A percentile compares a stretch with the other conserved stretches of the same genome.
Evolutionary conservation across 2,888 invertebrate genomes (phyloP).

Genomic region (Odontothrips loti): DNA sequence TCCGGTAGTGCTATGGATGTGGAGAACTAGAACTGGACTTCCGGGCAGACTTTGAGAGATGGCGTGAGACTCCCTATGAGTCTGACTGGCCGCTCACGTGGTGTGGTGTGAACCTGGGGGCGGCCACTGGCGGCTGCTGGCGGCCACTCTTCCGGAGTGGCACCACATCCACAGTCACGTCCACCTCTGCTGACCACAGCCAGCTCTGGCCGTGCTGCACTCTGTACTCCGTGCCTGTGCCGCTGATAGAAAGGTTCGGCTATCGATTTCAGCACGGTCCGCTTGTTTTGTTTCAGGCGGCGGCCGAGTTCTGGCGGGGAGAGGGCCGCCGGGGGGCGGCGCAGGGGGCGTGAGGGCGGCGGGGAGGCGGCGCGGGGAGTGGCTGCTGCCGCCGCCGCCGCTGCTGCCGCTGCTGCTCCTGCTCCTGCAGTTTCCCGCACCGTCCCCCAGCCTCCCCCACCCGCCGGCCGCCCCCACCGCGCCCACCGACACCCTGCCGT

Average conservation of each 20-base stretch:
- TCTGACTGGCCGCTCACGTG: too few species aligned
- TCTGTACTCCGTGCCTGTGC: too few species aligned
- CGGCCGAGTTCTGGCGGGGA: neutral
- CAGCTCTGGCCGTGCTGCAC: too few species aligned
- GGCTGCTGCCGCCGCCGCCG: neutral
- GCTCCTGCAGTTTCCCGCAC: neutral
- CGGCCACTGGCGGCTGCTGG: too few species aligned
- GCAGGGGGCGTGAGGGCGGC: neutral
- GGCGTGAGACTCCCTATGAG: too few species aligned
- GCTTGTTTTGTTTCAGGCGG: conserved; percentile 19
- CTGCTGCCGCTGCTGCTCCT: conserved; percentile 3
- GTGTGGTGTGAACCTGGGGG: too few species aligned
- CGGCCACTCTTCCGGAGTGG: too few species aligned
- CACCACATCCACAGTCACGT: too few species aligned
- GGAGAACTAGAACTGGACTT: too few species aligned
- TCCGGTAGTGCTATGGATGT: too few species aligned
- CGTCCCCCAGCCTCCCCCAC: neutral
- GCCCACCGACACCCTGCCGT: neutral
- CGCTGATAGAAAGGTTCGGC: conserved; percentile 6
- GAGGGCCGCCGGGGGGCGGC: neutral
- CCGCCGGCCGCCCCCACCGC: neutral
- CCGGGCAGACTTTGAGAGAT: too few species aligned
- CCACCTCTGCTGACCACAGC: too few species aligned
- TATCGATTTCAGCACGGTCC: neutral
- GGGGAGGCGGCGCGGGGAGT: neutral